Conservation (phyloP, 2,888 invertebrate species). For the Ecliptopera silaceata region DNA sequence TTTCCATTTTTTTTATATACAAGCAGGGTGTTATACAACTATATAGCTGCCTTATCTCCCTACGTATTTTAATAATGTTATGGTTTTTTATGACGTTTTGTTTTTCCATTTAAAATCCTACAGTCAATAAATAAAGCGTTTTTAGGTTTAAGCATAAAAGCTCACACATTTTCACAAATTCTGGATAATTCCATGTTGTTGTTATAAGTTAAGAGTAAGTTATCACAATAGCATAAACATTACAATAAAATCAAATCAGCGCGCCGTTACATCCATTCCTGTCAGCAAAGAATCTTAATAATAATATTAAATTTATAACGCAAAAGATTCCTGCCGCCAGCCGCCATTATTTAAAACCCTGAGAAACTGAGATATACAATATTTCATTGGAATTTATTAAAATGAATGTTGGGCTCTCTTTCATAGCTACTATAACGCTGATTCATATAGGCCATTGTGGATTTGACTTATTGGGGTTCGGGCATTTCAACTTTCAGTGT, state of each 20-base stretch:
- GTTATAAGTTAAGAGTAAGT: neutral
- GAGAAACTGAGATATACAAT: constrained; percentile 45
- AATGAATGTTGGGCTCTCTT: constrained; percentile 40
- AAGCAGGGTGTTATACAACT: too few relatives aligned
- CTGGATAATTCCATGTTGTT: neutral
- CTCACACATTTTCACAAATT: too few relatives aligned
- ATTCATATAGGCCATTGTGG: constrained; percentile 31
- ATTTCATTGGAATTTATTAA: constrained; percentile 51
- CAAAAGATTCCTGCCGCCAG: constrained; percentile 43
- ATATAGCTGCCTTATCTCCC: too few relatives aligned
- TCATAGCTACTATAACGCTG: constrained; percentile 32
- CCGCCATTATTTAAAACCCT: constrained; percentile 45
- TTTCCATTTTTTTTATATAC: too few relatives aligned
- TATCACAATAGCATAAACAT: constrained; percentile 8
- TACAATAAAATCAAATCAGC: constrained; percentile 30
- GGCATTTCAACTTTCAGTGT: constrained; percentile 9
- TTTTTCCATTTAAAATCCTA: too few relatives aligned
- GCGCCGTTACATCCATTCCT: constrained; percentile 30
- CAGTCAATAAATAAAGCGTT: too few relatives aligned
- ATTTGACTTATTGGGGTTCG: constrained; percentile 18
- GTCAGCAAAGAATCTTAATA: constrained; percentile 41
- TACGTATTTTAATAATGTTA: too few relatives aligned
- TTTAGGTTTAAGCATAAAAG: too few relatives aligned
- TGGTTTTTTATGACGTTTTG: too few relatives aligned
- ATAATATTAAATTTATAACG: constrained; percentile 55